These are phyloP conservation scores for human DNA, from an alignment of 2,113 vertebrate genomes.

Conservation along the genomic window DNA sequence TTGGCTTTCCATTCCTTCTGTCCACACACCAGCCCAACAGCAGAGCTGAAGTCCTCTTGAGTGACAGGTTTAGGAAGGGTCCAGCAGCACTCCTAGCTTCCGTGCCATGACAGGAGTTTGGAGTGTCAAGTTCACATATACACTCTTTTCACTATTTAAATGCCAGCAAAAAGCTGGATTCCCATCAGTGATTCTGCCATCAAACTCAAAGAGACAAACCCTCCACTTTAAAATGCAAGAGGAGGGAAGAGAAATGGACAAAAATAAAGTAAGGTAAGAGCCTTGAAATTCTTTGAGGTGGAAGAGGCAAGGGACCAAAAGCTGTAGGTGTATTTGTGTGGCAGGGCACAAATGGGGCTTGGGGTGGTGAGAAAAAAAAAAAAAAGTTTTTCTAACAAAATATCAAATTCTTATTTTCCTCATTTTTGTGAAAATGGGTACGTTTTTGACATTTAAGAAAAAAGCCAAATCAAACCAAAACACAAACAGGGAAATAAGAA, in stretches of 20 bases:
- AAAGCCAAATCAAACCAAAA: slow-evolving; percentile 30
- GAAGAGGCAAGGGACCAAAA: background rate
- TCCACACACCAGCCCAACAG: background rate
- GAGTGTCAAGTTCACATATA: background rate
- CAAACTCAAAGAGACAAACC: background rate
- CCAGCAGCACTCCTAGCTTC: background rate
- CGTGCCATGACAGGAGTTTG: background rate
- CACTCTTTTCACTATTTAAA: background rate
- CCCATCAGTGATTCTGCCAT: background rate
- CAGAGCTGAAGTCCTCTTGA: background rate
- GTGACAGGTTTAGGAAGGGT: background rate
- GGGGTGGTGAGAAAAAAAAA: background rate
- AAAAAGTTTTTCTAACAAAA: background rate
- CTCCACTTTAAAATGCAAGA: background rate
- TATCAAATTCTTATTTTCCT: slow-evolving; percentile 11
- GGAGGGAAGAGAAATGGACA: background rate
- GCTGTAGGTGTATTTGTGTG: background rate
- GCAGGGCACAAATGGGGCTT: too few relatives aligned
- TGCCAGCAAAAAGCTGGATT: background rate
- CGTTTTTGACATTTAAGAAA: background rate
- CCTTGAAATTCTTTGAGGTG: background rate
- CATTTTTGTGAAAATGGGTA: background rate
- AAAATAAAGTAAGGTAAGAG: background rate
- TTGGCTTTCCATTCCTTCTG: background rate
- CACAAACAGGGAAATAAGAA: slow-evolving; percentile 46